Base-by-base conservation (phyloP, 1,140 invertebrate species). In the Anastrepha obliqua region DNA sequence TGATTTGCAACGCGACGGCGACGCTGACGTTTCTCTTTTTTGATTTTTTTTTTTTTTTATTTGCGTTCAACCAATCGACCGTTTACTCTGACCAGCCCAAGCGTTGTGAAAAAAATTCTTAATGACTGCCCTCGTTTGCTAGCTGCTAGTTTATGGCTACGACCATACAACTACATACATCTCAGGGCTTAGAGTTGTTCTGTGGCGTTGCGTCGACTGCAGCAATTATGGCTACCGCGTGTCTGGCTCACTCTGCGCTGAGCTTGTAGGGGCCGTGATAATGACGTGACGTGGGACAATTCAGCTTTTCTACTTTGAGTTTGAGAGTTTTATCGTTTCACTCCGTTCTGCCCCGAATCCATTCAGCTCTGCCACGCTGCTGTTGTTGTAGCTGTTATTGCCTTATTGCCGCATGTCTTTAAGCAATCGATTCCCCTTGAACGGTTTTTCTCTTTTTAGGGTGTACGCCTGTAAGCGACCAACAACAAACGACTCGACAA, bases 21-120 rank as follows among this genome's bases (percentile, higher is more conserved):
- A 47, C 67, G 13, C 2, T 47, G 17, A 74, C 6, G 67, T 74
- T 81, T 29, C 29, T 29, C 29, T 29, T 29, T 29, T 29, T 29
- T 29, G 29, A 29, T 29, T 29, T 29, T 29, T 29, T 29, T 29
- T 29, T 29, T 29, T 78, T 44, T 81, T 64, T 51, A 59, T 86
- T 39, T 42, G 85, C 85, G 65, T 87, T 88, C 85, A 20, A 85
- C 60, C 85, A 42, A 62, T 58, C 70, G 90, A 90, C 90, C 89
- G 89, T 89, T 89, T 88, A 88, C 90, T 89, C 81, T 88, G 90
- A 90, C 88, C 90, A 91, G 89, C 89, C 87, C 89, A 89, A 90
- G 90, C 88, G 89, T 88, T 89, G 87, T 90, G 89, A 86, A 88
- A 87, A 86, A 86, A 60, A 60, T 44, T 86, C 29, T 86, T 86